Evolutionary conservation across 1,140 invertebrate genomes (phyloP).

Genomic region (Chionoecetes opilio): DNA sequence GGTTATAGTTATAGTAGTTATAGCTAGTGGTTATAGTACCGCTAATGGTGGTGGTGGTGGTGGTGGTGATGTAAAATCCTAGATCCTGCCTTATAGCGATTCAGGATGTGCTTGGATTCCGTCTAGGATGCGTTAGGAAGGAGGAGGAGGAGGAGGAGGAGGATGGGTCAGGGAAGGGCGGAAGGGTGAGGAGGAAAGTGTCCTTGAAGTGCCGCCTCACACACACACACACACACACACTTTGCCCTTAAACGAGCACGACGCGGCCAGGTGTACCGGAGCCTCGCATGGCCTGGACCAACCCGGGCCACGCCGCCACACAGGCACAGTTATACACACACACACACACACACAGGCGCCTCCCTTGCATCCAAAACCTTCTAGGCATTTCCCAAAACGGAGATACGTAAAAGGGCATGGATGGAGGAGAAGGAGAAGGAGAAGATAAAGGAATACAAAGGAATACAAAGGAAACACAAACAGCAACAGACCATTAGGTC

Average conservation of each 20-base stretch:
- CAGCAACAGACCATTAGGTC: too few species aligned
- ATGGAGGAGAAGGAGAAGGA: not conserved
- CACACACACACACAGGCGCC: not conserved
- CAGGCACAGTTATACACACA: not conserved
- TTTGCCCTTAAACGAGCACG: too few species aligned
- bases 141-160: not conserved
- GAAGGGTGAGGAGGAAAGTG: not conserved
- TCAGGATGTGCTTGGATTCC: not conserved
- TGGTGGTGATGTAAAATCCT: not conserved
- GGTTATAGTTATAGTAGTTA: too few species aligned
- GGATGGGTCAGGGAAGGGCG: too few species aligned
- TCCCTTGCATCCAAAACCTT: too few species aligned
- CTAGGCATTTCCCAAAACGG: too few species aligned
- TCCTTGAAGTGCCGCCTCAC: not conserved
- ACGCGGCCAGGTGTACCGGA: too few species aligned
- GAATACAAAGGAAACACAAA: too few species aligned
- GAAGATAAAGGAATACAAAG: not conserved
- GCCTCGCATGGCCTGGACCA: too few species aligned
- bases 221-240: not conserved
- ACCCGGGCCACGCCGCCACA: too few species aligned
- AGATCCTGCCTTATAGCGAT: not conserved
- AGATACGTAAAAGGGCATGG: not conserved
- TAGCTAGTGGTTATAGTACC: too few species aligned
- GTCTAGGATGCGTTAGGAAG: not conserved
- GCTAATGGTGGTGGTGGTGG: not conserved